A percentile compares a stretch with the other conserved stretches of the same genome.
These are phyloP conservation scores for Piaya cayana DNA, from an alignment of 2,113 vertebrate species.

Conservation along the genomic window DNA sequence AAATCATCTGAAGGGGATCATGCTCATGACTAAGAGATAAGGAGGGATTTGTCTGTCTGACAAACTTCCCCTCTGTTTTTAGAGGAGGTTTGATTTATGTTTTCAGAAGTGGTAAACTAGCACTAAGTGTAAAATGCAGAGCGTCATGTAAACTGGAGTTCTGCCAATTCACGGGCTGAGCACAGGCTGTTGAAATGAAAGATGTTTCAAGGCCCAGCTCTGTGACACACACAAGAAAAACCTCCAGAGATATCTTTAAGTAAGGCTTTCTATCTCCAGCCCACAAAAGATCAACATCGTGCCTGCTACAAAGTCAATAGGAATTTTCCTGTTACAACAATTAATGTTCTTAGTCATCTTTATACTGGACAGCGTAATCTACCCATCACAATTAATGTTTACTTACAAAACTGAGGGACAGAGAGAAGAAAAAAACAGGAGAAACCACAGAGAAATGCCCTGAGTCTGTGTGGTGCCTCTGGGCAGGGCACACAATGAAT, in stretches of 20 bases:
- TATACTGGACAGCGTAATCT: not conserved
- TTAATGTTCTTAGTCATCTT: not conserved
- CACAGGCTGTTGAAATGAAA: not conserved
- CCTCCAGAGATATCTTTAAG: not conserved
- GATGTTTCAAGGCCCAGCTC: not conserved
- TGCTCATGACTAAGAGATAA: conserved; percentile 40
- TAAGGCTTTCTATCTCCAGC: not conserved
- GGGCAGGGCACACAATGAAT: not conserved
- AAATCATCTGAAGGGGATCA: conserved; percentile 10
- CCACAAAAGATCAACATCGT: not conserved
- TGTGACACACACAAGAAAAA: not conserved
- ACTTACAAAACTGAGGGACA: not conserved
- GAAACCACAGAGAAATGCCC: not conserved
- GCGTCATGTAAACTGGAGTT: not conserved
- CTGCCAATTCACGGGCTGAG: not conserved
- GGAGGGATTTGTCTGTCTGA: conserved; percentile 53
- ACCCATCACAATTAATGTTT: not conserved
- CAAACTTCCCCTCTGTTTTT: conserved; percentile 16
- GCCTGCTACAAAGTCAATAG: not conserved
- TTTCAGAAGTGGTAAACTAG: conserved; percentile 55
- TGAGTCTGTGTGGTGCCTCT: not conserved
- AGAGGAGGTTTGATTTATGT: not conserved
- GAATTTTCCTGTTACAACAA: not conserved
- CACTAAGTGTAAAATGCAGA: conserved; percentile 3
- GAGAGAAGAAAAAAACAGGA: not conserved